These are phyloP conservation scores for Brachyhypopomus gauderio DNA, from an alignment of 2,113 vertebrate genomes.

Conservation along the genomic window DNA sequence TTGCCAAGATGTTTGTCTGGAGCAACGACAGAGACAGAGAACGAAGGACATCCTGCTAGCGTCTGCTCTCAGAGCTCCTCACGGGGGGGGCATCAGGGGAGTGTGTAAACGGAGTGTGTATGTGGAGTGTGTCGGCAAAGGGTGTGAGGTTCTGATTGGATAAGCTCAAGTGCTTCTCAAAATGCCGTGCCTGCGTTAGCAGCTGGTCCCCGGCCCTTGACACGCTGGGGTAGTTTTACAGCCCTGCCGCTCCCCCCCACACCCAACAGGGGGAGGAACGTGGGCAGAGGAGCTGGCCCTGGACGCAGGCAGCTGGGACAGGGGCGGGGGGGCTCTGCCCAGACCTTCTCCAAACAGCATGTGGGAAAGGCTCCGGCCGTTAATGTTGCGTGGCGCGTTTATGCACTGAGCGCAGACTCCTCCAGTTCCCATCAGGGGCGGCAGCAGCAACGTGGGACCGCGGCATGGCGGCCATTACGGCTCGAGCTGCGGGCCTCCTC, in stretches of 20 bases:
- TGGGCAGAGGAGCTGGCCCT: constrained; percentile 59
- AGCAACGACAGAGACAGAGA: background rate
- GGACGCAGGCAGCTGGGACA: constrained; percentile 68
- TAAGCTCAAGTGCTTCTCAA: constrained; percentile 45
- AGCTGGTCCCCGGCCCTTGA: constrained; percentile 28
- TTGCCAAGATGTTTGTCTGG: constrained; percentile 15
- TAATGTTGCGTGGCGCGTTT: constrained; percentile 77
- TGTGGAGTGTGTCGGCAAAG: constrained; percentile 37
- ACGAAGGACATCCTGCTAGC: constrained; percentile 11
- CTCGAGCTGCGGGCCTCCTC: background rate
- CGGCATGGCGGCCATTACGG: constrained; percentile 33
- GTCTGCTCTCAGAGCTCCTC: constrained; percentile 6
- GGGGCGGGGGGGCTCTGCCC: constrained; percentile 60
- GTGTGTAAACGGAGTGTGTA: background rate
- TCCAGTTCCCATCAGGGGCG: constrained; percentile 65
- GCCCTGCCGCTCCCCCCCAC: background rate
- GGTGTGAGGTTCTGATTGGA: constrained; percentile 30
- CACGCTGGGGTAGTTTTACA: constrained; percentile 42
- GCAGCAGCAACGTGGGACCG: constrained; percentile 48
- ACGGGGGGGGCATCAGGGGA: constrained; percentile 11
- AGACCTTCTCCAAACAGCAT: constrained; percentile 75
- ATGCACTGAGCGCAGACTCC: constrained; percentile 65
- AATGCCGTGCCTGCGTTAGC: constrained; percentile 39
- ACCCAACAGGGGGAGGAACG: no score
- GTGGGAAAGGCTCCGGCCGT: constrained; percentile 73